Conservation (phyloP, 2,888 invertebrate species). For the Drosophila mimetica region DNA sequence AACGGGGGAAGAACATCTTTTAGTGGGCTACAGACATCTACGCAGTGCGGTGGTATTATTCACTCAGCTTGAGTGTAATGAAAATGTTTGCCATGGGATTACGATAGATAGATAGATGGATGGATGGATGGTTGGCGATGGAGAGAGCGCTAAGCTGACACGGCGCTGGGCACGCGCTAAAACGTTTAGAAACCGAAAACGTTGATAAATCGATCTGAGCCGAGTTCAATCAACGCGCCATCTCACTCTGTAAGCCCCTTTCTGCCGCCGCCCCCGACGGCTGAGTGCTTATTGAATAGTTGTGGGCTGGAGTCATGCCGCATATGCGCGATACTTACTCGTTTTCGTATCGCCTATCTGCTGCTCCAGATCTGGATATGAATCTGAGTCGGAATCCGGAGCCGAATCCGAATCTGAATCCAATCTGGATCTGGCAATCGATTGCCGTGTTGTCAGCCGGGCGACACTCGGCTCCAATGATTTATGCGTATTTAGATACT, state of each 20-base stretch:
- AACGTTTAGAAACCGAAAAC: slow-evolving; percentile 63
- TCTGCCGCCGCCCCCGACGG: background rate
- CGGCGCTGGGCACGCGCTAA: slow-evolving; percentile 70
- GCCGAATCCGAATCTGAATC: background rate
- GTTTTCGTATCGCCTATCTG: slow-evolving; percentile 33
- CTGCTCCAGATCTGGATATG: slow-evolving; percentile 61
- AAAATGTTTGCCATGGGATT: slow-evolving; percentile 66
- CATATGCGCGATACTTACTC: slow-evolving; percentile 30
- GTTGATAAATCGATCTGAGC: slow-evolving; percentile 62
- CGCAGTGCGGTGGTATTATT: slow-evolving; percentile 17
- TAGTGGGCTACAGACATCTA: slow-evolving; percentile 27
- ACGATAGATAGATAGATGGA: slow-evolving; percentile 31
- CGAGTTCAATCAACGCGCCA: slow-evolving; percentile 34
- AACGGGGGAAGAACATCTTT: slow-evolving; percentile 18
- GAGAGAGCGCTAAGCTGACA: slow-evolving; percentile 60
- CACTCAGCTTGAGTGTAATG: slow-evolving; percentile 40
- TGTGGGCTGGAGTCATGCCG: slow-evolving; percentile 41
- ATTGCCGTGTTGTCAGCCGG: slow-evolving; percentile 68
- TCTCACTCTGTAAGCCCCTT: slow-evolving; percentile 2
- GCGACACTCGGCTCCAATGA: slow-evolving; percentile 69
- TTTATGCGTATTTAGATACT: slow-evolving; percentile 63
- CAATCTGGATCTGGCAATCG: slow-evolving; percentile 65
- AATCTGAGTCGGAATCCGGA: slow-evolving; percentile 52
- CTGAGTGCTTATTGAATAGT: slow-evolving; percentile 36
- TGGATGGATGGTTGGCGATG: slow-evolving; percentile 22